These are phyloP conservation scores for Strigamia maritima DNA, from an alignment of 2,888 invertebrate genomes.

Conservation along the genomic window DNA sequence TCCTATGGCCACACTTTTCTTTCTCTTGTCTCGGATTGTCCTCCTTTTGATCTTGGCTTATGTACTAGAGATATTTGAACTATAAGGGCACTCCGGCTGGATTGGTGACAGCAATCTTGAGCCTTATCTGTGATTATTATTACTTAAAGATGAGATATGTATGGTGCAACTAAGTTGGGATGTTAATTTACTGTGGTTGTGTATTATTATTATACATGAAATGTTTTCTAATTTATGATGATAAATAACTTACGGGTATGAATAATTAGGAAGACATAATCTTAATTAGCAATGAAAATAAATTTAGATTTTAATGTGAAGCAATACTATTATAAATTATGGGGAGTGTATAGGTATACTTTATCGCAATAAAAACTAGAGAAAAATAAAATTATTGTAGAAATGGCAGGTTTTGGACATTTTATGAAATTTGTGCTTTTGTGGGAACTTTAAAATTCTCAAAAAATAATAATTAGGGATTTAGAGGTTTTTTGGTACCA, in stretches of 20 bases:
- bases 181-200: background rate
- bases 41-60: slow-evolving; percentile 4
- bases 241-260: background rate
- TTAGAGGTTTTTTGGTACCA: no score
- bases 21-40: background rate
- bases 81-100: background rate
- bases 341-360: no score
- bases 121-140: background rate
- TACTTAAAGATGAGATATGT: background rate
- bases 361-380: no score
- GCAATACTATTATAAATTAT: background rate
- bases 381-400: no score
- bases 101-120: background rate
- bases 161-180: background rate
- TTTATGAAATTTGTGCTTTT: no score
- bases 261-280: background rate
- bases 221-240: background rate
- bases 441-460: no score
- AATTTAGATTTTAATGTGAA: background rate
- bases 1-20: background rate
- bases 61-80: background rate
- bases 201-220: background rate
- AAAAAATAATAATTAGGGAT: no score
- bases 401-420: no score
- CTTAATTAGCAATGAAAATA: background rate